Conservation (phyloP, 37 sponge, comb jelly and placozoan species). For the Crambe crambe region DNA sequence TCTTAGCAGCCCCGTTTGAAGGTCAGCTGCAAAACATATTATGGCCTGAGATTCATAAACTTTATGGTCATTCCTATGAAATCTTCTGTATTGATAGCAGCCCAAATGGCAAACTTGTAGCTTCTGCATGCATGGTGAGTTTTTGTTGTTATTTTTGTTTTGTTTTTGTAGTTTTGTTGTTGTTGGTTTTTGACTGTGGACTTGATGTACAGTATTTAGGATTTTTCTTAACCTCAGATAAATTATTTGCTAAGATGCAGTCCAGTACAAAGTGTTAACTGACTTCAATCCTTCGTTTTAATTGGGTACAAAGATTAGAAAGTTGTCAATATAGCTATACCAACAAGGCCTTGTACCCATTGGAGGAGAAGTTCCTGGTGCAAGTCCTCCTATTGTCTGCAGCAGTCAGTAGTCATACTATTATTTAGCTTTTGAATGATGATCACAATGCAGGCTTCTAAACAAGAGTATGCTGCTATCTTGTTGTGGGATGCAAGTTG, state of each 20-base stretch:
- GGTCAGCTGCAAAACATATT: conserved; percentile 86
- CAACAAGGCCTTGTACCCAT: too few relatives aligned
- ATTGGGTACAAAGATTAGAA: too few relatives aligned
- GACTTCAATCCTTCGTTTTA: too few relatives aligned
- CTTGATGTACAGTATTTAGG: too few relatives aligned
- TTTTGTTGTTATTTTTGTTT: not conserved
- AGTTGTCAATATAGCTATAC: too few relatives aligned
- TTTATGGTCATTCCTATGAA: conserved; percentile 93
- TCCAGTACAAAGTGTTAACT: too few relatives aligned
- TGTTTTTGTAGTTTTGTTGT: not conserved
- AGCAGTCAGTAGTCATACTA: not conserved
- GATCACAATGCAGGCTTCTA: conserved; percentile 75
- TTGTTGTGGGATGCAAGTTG: conserved; percentile 66
- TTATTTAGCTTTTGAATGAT: not conserved
- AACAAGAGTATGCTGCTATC: conserved; percentile 85
- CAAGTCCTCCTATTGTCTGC: not conserved
- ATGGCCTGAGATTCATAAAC: conserved; percentile 94
- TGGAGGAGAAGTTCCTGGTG: not conserved
- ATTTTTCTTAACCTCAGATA: too few relatives aligned
- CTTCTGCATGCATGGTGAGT: conserved; percentile 86
- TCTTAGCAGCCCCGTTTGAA: conserved; percentile 78
- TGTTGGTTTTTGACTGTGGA: too few relatives aligned
- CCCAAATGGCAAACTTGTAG: conserved; percentile 65
- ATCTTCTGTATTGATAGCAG: conserved; percentile 69
- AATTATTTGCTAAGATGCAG: too few relatives aligned